Percentiles rank a stretch among this genome's conserved stretches.
Evolutionary conservation across 1,140 invertebrate genomes (phyloP).

Genomic region (Dendrolimus punctatus): DNA sequence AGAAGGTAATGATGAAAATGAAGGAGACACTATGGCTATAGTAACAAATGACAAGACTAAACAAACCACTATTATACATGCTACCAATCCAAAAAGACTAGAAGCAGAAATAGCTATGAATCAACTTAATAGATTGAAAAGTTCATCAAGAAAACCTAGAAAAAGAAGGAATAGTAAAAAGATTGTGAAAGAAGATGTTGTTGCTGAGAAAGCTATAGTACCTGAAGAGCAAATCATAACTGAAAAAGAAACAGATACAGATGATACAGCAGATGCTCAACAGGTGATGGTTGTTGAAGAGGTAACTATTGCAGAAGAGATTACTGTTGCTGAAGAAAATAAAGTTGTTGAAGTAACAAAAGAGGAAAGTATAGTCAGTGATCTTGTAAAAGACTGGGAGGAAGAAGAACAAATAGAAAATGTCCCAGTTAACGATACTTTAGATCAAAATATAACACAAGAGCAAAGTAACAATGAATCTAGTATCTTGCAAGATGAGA

Average conservation of each 20-base stretch:
- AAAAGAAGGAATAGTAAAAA: conserved; percentile 9
- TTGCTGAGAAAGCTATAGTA: conserved; percentile 3
- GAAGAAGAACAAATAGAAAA: conserved; percentile 45
- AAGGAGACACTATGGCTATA: neutral
- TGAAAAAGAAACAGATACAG: conserved; percentile 4
- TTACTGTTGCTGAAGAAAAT: neutral
- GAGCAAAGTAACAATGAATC: conserved; percentile 3
- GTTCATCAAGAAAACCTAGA: conserved; percentile 9
- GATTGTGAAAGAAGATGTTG: conserved; percentile 10
- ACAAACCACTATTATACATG: too few relatives aligned
- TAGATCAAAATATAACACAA: conserved; percentile 17
- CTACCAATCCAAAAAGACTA: conserved; percentile 11
- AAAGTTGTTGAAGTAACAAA: conserved; percentile 14
- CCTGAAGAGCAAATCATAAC: conserved; percentile 3
- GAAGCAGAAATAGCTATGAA: conserved; percentile 45
- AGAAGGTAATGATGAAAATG: conserved; percentile 52
- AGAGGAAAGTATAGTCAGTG: conserved; percentile 50
- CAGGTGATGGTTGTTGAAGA: too few relatives aligned
- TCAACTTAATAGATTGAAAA: conserved; percentile 38
- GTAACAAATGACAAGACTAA: neutral
- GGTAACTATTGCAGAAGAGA: too few relatives aligned
- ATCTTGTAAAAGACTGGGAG: conserved; percentile 59
- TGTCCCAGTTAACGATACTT: conserved; percentile 18
- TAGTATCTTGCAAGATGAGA: conserved; percentile 10
- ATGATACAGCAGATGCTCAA: conserved; percentile 8